Evolutionary conservation across 2,888 invertebrate species (phyloP).

Genomic region (Conomelus anceps): DNA sequence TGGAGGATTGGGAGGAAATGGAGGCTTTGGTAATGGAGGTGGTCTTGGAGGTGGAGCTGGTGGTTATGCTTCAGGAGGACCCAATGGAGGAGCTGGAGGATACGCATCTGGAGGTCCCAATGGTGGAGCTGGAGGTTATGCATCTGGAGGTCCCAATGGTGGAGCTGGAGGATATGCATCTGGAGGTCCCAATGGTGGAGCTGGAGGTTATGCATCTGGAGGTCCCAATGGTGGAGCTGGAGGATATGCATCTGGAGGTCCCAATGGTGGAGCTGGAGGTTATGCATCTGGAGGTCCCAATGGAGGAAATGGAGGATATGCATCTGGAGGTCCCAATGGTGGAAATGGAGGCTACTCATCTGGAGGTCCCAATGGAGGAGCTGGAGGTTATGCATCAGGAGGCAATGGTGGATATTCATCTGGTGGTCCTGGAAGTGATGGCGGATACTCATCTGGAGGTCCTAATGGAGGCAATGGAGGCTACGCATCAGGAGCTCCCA

Average conservation of each 20-base stretch:
- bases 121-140: conserved; percentile 15
- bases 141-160: conserved; percentile 13
- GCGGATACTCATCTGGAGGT: not conserved
- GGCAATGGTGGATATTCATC: conserved; percentile 6
- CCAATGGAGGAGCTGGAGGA: conserved; percentile 21
- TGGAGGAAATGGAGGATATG: not conserved
- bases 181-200: conserved; percentile 19
- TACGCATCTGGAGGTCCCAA: conserved; percentile 18
- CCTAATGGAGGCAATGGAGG: conserved; percentile 4
- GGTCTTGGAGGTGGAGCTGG: not conserved
- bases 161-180: conserved; percentile 20
- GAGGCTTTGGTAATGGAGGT: not conserved
- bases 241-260: conserved; percentile 6
- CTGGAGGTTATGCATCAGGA: not conserved
- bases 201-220: not conserved
- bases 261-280: conserved; percentile 8
- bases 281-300: conserved; percentile 11
- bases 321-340: conserved; percentile 7
- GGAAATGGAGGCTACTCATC: conserved; percentile 8
- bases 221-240: conserved; percentile 15
- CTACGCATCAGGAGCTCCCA: conserved; percentile 4
- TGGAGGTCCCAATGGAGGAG: conserved; percentile 10
- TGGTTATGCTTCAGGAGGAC: conserved; percentile 15
- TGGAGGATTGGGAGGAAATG: conserved; percentile 10
- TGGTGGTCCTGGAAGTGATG: conserved; percentile 9